Percentiles rank a stretch among this genome's conserved stretches.
phyloP scores from a whole-genome alignment of 2,113 vertebrate genomes.

The Ophiodon elongatus region DNA sequence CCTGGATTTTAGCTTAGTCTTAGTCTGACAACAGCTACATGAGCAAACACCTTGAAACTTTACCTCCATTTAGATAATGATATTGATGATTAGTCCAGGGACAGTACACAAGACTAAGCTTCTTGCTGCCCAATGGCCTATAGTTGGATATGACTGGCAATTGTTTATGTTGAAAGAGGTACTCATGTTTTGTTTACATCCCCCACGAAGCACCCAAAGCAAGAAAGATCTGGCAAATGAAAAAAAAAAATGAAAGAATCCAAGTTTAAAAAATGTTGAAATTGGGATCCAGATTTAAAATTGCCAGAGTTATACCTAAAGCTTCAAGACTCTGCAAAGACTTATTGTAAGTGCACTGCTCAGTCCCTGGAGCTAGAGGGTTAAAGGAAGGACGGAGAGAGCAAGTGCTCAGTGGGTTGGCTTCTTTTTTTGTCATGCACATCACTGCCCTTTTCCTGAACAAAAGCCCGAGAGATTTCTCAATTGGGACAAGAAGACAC shows the following conservation, averaged over 20 bases:
- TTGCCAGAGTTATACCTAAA: not conserved
- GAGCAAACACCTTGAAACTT: not conserved
- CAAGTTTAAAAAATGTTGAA: not conserved
- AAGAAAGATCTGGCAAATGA: not conserved
- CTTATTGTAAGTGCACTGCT: not conserved
- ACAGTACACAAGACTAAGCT: not conserved
- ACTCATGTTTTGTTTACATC: not conserved
- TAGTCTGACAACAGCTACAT: not conserved
- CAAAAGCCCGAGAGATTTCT: conserved; percentile 43
- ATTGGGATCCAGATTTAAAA: not conserved
- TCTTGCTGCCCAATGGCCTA: not conserved
- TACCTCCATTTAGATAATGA: not conserved
- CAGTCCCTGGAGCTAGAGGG: not conserved
- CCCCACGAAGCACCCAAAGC: not conserved
- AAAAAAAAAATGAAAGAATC: not conserved
- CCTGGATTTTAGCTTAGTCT: not conserved
- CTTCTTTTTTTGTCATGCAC: conserved; percentile 32
- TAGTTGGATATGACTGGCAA: not conserved
- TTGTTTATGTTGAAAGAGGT: not conserved
- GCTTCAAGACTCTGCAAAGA: not conserved
- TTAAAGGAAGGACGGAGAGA: conserved; percentile 37
- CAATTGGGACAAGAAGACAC: conserved; percentile 25
- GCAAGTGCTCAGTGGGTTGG: conserved; percentile 32
- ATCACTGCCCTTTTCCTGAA: conserved; percentile 24
- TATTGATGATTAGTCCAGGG: not conserved